Base-by-base conservation (phyloP, 2,888 invertebrate genomes). In the Synanthedon tipuliformis region DNA sequence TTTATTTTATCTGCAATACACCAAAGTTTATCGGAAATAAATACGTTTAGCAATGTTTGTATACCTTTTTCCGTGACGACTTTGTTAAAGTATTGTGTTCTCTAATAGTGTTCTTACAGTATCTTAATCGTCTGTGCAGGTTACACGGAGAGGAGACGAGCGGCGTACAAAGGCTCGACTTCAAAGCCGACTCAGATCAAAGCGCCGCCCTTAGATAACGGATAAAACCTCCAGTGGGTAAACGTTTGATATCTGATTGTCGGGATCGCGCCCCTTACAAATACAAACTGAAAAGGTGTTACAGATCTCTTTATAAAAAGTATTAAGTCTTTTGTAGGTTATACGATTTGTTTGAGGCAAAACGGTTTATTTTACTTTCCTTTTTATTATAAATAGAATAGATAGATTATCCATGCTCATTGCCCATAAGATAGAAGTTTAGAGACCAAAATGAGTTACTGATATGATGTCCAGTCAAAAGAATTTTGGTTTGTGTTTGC, bases 181-280 rank as follows among this genome's bases (percentile, higher is more conserved):
- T 80, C 80, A 80, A 81, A 83, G 79, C 16, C 64, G 66, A 54
- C 54, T 52, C 53, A 52, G 62, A 64, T 69, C 69, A 69, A 70
- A 67, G 75, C 65, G 64, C 65, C 68, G 71, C 67, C 69, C 67
- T 61, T 64, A 71, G 79, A 78, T 77, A 77, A 70, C 75, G 73
- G 77, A 76, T 78, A 71, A 78, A 79, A 71, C 76, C 72, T 64
- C 64, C 66, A 71, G 72, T 71, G 66, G 67, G 66, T 68, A 63
- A 75, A 67, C 75, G 75, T 75, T 78, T 80, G 72, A 75, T 80
- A 80, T 78, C 74, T 71, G 81, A 82, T 80, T 82, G 79, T 77
- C 70, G 73, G 75, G 71, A 75, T 77, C 71, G 55, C 62, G 55
- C 64, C 62, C 45, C 60, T 62, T 61, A 66, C 66, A 73, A 74